Evolutionary conservation across 2,113 vertebrate species (phyloP).

Genomic region (Scartelaos histophorus): DNA sequence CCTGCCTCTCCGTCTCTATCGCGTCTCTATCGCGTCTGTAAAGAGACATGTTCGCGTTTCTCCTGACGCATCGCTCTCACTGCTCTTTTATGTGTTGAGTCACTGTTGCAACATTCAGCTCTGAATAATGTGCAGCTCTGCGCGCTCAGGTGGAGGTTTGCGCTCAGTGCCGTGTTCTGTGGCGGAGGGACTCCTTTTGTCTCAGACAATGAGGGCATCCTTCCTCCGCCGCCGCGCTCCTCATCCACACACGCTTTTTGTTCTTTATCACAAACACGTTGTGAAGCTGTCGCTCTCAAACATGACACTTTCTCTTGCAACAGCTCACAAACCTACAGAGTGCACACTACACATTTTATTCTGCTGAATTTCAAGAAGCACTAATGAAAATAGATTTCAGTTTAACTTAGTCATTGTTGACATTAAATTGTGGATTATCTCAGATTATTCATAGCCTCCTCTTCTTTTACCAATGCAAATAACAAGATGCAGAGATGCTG

Average conservation of each 20-base stretch:
- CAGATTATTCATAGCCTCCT: background rate
- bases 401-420: background rate
- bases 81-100: conserved; percentile 12
- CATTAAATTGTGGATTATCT: background rate
- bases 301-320: conserved; percentile 28
- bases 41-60: conserved; percentile 4
- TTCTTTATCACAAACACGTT: conserved; percentile 21
- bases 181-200: conserved; percentile 58
- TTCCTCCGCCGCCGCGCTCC: conserved; percentile 52
- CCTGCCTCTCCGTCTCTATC: background rate
- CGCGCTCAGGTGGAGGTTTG: background rate
- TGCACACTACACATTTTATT: conserved; percentile 23
- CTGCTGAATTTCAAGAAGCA: conserved; percentile 6
- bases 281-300: conserved; percentile 19
- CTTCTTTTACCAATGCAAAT: background rate
- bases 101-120: conserved; percentile 4
- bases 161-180: conserved; percentile 35
- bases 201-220: conserved; percentile 66
- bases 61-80: conserved; percentile 9
- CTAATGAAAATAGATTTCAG: background rate
- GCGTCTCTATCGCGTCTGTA: conserved; percentile 5
- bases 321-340: conserved; percentile 23
- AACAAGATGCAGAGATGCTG: background rate
- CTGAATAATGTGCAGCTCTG: conserved; percentile 1
- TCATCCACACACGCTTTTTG: conserved; percentile 35